A percentile compares a stretch with the other conserved stretches of the same genome.
Conservation (phyloP, 2,888 invertebrate genomes). For the Flabesymbios commensalis region DNA sequence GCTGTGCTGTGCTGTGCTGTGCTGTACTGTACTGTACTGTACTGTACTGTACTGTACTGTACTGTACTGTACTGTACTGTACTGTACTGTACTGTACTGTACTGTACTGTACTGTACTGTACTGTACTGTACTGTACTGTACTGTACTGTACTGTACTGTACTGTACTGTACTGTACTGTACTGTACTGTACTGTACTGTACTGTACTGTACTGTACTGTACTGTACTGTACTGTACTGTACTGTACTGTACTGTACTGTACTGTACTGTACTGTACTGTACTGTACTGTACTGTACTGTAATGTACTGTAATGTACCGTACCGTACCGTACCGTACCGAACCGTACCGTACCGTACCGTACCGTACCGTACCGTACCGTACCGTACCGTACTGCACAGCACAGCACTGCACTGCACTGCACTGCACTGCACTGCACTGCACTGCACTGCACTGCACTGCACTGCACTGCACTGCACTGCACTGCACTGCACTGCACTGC, state of each 20-base stretch:
- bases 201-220: neutral
- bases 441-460: neutral
- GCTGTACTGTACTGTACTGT: neutral
- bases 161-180: neutral
- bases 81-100: conserved; percentile 4
- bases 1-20: neutral
- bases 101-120: conserved; percentile 7
- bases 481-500: neutral
- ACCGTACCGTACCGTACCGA: neutral
- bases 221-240: neutral
- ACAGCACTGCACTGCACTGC: neutral
- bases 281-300: neutral
- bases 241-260: conserved; percentile 1
- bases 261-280: conserved; percentile 2
- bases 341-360: conserved; percentile 10
- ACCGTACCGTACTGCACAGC: neutral
- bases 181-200: conserved; percentile 1
- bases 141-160: conserved; percentile 6
- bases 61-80: conserved; percentile 10
- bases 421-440: neutral
- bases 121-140: conserved; percentile 9
- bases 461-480: neutral
- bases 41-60: conserved; percentile 12
- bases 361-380: conserved; percentile 10
- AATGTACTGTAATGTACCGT: neutral